Evolutionary conservation across 2,888 invertebrate species (phyloP).

Genomic region (Halictus ligatus): DNA sequence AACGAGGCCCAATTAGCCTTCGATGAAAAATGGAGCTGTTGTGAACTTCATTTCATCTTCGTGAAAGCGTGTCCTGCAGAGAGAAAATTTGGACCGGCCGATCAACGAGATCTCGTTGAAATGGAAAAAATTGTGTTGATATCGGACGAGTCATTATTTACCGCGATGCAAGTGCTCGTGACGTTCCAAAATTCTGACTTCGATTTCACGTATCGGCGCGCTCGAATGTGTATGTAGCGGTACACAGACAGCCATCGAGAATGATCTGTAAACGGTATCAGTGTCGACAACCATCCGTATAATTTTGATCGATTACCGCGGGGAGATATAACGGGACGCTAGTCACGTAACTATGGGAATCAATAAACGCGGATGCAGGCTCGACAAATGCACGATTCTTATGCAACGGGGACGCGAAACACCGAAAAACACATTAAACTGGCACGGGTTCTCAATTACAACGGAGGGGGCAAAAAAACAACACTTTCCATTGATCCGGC

Average conservation of each 20-base stretch:
- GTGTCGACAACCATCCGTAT: conserved; percentile 51
- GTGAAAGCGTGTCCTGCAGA: neutral
- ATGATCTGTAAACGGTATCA: conserved; percentile 52
- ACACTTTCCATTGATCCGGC: conserved; percentile 41
- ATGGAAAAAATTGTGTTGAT: neutral
- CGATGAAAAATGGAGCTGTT: neutral
- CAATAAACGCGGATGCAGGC: conserved; percentile 30
- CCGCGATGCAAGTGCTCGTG: neutral
- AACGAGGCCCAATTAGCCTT: neutral
- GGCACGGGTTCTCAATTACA: conserved; percentile 4
- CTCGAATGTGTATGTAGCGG: neutral
- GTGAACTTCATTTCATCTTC: neutral
- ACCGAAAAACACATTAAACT: neutral
- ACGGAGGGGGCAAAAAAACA: neutral
- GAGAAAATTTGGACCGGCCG: neutral
- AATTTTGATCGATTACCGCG: conserved; percentile 61
- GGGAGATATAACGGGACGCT: conserved; percentile 22
- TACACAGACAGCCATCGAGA: conserved; percentile 19
- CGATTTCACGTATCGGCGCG: no score
- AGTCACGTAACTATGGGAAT: conserved; percentile 51
- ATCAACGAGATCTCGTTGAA: neutral
- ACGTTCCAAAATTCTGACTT: neutral
- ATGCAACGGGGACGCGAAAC: neutral
- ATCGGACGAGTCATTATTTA: neutral
- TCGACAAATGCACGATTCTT: conserved; percentile 46